A percentile compares a stretch with the other conserved stretches of the same genome.
Evolutionary conservation across 1,140 invertebrate species (phyloP).

Genomic region (Nephotettix cincticeps): DNA sequence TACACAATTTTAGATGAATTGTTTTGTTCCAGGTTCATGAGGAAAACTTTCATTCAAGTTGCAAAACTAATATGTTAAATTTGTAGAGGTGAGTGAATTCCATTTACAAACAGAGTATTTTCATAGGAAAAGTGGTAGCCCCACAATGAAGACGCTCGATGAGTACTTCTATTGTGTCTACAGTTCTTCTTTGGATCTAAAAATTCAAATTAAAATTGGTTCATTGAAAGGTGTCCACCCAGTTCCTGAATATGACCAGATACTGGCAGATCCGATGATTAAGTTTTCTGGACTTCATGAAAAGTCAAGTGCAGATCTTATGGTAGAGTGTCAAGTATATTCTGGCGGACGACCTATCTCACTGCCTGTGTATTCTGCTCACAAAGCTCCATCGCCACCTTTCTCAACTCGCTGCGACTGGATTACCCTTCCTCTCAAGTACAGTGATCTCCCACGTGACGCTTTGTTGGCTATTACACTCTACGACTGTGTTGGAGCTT

Average conservation of each 20-base stretch:
- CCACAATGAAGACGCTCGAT: constrained; percentile 44
- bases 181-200: constrained; percentile 84
- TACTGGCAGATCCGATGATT: constrained; percentile 84
- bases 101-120: too few species aligned
- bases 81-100: too few species aligned
- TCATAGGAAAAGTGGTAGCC: too few species aligned
- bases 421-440: constrained; percentile 88
- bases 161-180: constrained; percentile 86
- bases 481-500: constrained; percentile 88
- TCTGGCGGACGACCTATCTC: constrained; percentile 80
- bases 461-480: constrained; percentile 89
- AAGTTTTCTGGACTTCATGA: constrained; percentile 89
- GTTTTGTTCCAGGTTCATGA: too few species aligned
- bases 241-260: constrained; percentile 83
- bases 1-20: too few species aligned
- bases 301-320: constrained; percentile 76
- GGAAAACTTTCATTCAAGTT: too few species aligned
- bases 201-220: constrained; percentile 91
- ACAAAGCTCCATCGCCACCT: constrained; percentile 84
- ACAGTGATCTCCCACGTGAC: constrained; percentile 87
- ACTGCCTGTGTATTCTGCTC: constrained; percentile 86
- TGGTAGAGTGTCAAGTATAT: constrained; percentile 85
- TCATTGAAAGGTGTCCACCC: constrained; percentile 89
- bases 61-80: too few species aligned
- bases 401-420: constrained; percentile 94